Evolutionary conservation across 2,113 vertebrate genomes (phyloP).

Genomic region (Colistium nudipinnis): DNA sequence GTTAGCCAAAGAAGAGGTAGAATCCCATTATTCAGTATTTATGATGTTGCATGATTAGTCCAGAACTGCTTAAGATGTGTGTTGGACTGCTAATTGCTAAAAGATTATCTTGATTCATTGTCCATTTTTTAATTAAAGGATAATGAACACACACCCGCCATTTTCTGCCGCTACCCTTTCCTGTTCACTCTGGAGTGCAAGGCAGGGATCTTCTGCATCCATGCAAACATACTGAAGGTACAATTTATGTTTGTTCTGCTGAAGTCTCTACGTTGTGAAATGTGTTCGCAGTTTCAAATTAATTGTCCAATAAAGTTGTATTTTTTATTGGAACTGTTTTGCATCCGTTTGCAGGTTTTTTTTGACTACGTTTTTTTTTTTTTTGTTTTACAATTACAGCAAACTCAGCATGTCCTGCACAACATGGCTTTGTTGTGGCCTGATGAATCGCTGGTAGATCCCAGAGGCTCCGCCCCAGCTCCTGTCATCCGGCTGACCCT

Average conservation of each 20-base stretch:
- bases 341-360: background rate
- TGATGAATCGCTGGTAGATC: fast-evolving
- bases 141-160: slow-evolving; percentile 19
- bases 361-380: background rate
- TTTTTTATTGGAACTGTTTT: background rate
- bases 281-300: background rate
- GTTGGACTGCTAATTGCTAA: background rate
- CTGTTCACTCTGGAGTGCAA: slow-evolving; percentile 66
- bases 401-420: fast-evolving
- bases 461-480: background rate
- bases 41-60: background rate
- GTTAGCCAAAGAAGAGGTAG: slow-evolving; percentile 48
- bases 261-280: no score
- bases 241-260: background rate
- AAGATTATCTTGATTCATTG: background rate
- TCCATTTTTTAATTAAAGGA: slow-evolving; percentile 53
- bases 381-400: slow-evolving; percentile 45
- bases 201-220: slow-evolving; percentile 40
- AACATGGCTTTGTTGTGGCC: fast-evolving
- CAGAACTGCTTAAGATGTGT: background rate
- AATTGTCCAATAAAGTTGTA: background rate
- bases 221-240: slow-evolving; percentile 45
- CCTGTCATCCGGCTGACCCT: slow-evolving; percentile 61
- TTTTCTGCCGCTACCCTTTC: slow-evolving; percentile 79
- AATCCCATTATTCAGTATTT: background rate